Evolutionary conservation across 2,113 vertebrate genomes (phyloP).

Genomic region (Trachemys scripta): DNA sequence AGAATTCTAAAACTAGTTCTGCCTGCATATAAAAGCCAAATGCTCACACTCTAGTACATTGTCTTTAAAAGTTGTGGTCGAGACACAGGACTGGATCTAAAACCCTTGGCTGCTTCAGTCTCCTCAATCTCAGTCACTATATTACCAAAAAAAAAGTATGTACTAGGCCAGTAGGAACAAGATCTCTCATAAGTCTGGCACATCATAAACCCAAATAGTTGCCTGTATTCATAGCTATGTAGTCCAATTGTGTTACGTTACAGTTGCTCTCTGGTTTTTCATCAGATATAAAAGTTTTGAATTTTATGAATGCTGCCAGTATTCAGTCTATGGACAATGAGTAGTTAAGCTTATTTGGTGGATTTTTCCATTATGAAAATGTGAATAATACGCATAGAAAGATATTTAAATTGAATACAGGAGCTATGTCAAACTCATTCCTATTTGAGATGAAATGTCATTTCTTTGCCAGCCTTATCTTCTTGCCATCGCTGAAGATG

Average conservation of each 20-base stretch:
- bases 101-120: not conserved
- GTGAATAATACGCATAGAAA: not conserved
- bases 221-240: not conserved
- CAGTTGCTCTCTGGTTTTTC: not conserved
- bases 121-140: not conserved
- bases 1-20: not conserved
- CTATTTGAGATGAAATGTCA: not conserved
- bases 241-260: not conserved
- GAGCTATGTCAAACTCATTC: not conserved
- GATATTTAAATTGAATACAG: not conserved
- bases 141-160: not conserved
- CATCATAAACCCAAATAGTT: not conserved
- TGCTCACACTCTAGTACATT: not conserved
- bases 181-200: not conserved
- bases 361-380: not conserved
- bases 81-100: not conserved
- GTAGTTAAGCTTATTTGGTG: not conserved
- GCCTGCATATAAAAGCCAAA: not conserved
- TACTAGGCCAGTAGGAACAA: not conserved
- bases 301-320: not conserved
- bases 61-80: not conserved
- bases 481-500: not conserved
- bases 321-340: not conserved
- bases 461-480: not conserved
- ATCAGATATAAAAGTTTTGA: not conserved